Conservation (phyloP, 2,888 invertebrate species). For the Priocnemis perturbator region DNA sequence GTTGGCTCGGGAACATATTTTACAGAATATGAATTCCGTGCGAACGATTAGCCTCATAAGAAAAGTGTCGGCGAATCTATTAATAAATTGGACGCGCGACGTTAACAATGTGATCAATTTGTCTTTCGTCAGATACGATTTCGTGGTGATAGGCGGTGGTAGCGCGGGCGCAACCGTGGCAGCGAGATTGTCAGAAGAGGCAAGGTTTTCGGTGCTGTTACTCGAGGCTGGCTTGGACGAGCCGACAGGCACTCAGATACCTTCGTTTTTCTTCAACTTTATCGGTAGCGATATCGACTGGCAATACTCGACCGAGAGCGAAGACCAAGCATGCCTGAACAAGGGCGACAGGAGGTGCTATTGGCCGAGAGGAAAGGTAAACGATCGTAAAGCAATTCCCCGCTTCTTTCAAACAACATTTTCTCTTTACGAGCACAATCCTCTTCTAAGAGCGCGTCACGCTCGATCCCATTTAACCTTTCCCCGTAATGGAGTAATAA, state of each 20-base stretch:
- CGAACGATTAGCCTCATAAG: too few relatives aligned
- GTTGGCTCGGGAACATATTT: too few relatives aligned
- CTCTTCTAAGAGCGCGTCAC: too few relatives aligned
- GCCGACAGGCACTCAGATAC: constrained; percentile 91
- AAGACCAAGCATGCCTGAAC: constrained; percentile 85
- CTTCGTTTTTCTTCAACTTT: constrained; percentile 92
- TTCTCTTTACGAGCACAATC: too few relatives aligned
- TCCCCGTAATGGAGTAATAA: too few relatives aligned
- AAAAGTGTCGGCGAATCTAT: too few relatives aligned
- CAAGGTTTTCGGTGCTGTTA: constrained; percentile 83
- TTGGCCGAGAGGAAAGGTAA: constrained; percentile 91
- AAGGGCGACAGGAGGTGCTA: constrained; percentile 84
- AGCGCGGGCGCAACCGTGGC: constrained; percentile 85
- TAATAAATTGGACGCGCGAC: too few relatives aligned
- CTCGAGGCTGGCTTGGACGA: constrained; percentile 90
- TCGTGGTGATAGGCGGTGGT: constrained; percentile 85
- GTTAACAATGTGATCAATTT: not conserved
- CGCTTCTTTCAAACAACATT: too few relatives aligned
- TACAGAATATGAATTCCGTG: too few relatives aligned
- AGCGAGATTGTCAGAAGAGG: constrained; percentile 83
- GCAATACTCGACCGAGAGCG: constrained; percentile 91
- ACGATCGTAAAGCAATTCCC: constrained; percentile 8
- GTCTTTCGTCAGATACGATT: constrained; percentile 79
- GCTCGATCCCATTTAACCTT: too few relatives aligned
- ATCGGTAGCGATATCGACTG: constrained; percentile 92